A percentile compares a stretch with the other conserved stretches of the same genome.
Conservation (phyloP, 2,797 vertebrate genomes). For the Poecilia wingei region DNA sequence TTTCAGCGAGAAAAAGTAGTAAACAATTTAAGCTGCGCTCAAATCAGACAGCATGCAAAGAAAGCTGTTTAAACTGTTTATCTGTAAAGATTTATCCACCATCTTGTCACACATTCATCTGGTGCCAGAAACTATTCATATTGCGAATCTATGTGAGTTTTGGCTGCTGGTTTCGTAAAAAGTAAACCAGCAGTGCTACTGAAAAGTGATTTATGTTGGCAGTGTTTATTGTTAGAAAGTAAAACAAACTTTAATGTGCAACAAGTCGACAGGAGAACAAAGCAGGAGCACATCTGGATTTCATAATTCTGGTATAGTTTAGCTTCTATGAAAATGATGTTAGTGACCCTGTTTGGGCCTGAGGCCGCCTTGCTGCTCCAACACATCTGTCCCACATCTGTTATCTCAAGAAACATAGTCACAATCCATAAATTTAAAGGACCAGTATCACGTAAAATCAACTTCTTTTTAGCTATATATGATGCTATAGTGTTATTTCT, state of each 20-base stretch:
- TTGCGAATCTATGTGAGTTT: neutral
- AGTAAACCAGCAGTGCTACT: neutral
- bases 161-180: neutral
- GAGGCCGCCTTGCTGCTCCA: neutral
- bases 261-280: constrained; percentile 14
- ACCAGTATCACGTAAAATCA: no score
- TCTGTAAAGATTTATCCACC: neutral
- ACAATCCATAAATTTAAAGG: neutral
- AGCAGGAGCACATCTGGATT: constrained; percentile 5
- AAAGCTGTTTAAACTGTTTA: neutral
- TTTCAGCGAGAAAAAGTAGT: constrained; percentile 4
- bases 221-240: constrained; percentile 21
- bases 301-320: neutral
- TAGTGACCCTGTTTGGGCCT: neutral
- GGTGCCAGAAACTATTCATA: neutral
- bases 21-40: constrained; percentile 10
- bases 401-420: neutral
- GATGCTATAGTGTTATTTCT: neutral
- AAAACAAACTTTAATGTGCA: constrained; percentile 29
- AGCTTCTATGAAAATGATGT: neutral
- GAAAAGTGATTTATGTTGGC: constrained; percentile 12
- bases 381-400: constrained; percentile 15
- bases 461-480: no score
- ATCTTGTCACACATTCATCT: neutral
- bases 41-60: neutral